These are phyloP conservation scores for Chromobotia macracanthus DNA, from an alignment of 2,797 vertebrate genomes.

Conservation along the genomic window DNA sequence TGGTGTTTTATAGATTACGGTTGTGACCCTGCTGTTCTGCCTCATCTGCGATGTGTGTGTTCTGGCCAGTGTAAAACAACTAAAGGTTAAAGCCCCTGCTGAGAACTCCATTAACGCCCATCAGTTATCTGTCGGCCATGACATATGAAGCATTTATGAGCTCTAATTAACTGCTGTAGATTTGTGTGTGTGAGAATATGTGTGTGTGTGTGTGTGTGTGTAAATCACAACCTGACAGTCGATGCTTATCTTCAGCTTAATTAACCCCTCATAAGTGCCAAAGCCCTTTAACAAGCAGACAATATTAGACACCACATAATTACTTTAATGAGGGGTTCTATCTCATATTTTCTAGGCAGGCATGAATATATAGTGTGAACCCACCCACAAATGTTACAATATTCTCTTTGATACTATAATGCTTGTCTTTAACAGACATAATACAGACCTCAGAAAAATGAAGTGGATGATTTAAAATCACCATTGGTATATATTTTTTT, in stretches of 20 bases:
- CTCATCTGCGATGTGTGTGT: conserved; percentile 24
- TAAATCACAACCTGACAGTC: conserved; percentile 71
- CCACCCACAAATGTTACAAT: conserved; percentile 19
- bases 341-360: conserved; percentile 30
- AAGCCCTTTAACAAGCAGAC: conserved; percentile 38
- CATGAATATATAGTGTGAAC: conserved; percentile 14
- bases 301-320: conserved; percentile 48
- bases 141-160: conserved; percentile 75
- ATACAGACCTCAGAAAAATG: neutral
- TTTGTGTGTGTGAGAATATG: conserved; percentile 68
- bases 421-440: neutral
- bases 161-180: conserved; percentile 75
- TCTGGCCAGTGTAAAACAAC: conserved; percentile 45
- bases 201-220: conserved; percentile 60
- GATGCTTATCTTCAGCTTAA: conserved; percentile 77
- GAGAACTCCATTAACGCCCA: conserved; percentile 65
- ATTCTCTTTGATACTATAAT: conserved; percentile 14
- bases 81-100: conserved; percentile 55
- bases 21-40: conserved; percentile 30
- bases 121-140: conserved; percentile 69
- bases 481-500: too few relatives aligned
- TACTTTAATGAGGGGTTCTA: conserved; percentile 39
- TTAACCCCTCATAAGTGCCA: conserved; percentile 47
- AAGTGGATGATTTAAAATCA: too few relatives aligned
- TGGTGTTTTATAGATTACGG: conserved; percentile 42